Conservation (phyloP, 2,888 invertebrate genomes). For the Heteromurus nitidus region DNA sequence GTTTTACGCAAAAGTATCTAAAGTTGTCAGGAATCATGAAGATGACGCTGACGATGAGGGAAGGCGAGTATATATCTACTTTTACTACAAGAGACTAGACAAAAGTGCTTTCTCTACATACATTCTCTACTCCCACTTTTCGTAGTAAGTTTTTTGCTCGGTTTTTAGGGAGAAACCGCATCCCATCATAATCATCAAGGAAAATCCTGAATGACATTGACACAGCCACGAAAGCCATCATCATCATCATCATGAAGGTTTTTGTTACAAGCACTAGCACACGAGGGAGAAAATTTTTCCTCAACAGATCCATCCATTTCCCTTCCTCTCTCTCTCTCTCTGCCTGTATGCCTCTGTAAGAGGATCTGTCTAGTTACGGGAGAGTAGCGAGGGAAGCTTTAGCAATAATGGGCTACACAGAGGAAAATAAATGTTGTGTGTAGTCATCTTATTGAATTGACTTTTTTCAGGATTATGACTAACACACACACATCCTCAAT, state of each 20-base stretch:
- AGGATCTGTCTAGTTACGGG: slow-evolving; percentile 48
- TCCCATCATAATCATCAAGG: slow-evolving; percentile 62
- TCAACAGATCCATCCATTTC: neutral
- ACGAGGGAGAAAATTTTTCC: slow-evolving; percentile 10
- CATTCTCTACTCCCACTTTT: slow-evolving; percentile 3
- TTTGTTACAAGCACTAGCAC: slow-evolving; percentile 10
- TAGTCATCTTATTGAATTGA: slow-evolving; percentile 55
- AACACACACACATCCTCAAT: neutral
- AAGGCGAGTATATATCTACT: too few relatives aligned
- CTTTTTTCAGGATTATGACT: slow-evolving; percentile 49
- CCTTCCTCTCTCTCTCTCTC: neutral
- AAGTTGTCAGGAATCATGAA: slow-evolving; percentile 46
- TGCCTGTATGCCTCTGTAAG: slow-evolving; percentile 13
- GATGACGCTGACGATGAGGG: slow-evolving; percentile 24
- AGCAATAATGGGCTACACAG: slow-evolving; percentile 4
- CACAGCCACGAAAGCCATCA: slow-evolving; percentile 52
- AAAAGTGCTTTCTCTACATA: too few relatives aligned
- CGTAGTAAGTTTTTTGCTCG: too few relatives aligned
- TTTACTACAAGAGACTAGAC: too few relatives aligned
- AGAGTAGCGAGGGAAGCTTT: neutral
- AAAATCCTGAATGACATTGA: slow-evolving; percentile 62
- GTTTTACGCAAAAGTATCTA: too few relatives aligned
- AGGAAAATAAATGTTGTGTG: slow-evolving; percentile 1
- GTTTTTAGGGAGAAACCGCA: slow-evolving; percentile 58
- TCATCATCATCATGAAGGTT: too few relatives aligned